Evolutionary conservation across 2,888 invertebrate genomes (phyloP).

Genomic region (Sicus ferrugineus): DNA sequence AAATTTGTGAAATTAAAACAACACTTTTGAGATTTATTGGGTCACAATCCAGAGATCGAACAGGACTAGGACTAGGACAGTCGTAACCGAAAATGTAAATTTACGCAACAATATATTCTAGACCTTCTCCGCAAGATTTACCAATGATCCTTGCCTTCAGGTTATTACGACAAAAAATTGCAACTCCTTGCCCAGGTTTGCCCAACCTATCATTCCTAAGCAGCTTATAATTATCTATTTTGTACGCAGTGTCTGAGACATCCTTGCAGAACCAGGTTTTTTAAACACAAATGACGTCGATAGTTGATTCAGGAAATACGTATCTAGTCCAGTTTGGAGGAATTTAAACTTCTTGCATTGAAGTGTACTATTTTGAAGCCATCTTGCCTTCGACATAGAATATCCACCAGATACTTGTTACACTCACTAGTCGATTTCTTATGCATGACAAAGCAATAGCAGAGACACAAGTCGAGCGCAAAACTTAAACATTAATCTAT

Average conservation of each 20-base stretch:
- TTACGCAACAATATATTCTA: background rate
- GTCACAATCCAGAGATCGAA: too few species aligned
- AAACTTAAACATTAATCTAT: too few species aligned
- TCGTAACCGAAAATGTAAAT: too few species aligned
- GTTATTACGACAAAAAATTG: constrained; percentile 5
- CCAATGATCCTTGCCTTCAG: background rate
- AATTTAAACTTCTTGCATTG: constrained; percentile 12
- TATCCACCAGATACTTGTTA: too few species aligned
- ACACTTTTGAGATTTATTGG: too few species aligned
- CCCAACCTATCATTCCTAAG: background rate
- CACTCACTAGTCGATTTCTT: too few species aligned
- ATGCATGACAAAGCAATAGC: too few species aligned
- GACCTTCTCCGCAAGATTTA: background rate
- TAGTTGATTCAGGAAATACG: background rate
- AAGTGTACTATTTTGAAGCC: too few species aligned
- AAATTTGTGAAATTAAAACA: too few species aligned
- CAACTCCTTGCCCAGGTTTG: background rate
- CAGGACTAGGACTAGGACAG: too few species aligned
- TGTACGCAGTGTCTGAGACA: background rate
- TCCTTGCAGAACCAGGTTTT: background rate
- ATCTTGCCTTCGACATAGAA: too few species aligned
- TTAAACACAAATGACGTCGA: background rate
- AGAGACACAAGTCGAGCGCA: too few species aligned
- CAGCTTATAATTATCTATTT: background rate
- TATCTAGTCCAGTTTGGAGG: background rate